Evolutionary conservation across 1,140 invertebrate genomes (phyloP).

Genomic region (Ceratina japonica): DNA sequence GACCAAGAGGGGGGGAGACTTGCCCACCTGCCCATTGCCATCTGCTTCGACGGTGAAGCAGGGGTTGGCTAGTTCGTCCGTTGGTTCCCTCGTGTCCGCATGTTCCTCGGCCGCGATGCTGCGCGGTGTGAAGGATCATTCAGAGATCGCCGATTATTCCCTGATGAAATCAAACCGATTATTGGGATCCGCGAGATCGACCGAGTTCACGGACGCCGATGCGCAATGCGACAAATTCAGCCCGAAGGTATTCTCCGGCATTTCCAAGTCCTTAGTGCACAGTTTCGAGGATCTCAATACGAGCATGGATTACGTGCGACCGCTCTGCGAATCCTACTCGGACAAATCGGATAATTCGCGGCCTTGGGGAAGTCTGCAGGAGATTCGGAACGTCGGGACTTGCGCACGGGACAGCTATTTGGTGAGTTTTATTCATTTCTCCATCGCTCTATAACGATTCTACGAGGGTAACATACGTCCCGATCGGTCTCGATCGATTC

Average conservation of each 20-base stretch:
- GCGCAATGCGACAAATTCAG: slow-evolving; percentile 76
- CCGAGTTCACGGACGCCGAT: slow-evolving; percentile 61
- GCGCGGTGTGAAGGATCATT: slow-evolving; percentile 56
- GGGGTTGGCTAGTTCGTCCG: slow-evolving; percentile 64
- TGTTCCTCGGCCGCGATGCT: slow-evolving; percentile 61
- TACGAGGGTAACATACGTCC: no score
- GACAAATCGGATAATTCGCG: slow-evolving; percentile 68
- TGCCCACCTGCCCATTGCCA: slow-evolving; percentile 70
- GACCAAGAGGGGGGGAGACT: slow-evolving; percentile 58
- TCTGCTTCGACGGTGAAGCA: slow-evolving; percentile 63
- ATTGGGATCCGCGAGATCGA: slow-evolving; percentile 61
- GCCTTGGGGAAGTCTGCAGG: slow-evolving; percentile 82
- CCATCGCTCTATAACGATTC: background rate
- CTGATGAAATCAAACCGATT: slow-evolving; percentile 26
- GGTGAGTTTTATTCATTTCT: slow-evolving; percentile 61
- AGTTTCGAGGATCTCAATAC: slow-evolving; percentile 82
- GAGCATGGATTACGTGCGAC: slow-evolving; percentile 67
- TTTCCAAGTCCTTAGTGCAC: slow-evolving; percentile 76
- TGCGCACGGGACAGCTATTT: slow-evolving; percentile 59
- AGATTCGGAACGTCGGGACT: slow-evolving; percentile 77
- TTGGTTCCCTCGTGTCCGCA: slow-evolving; percentile 65
- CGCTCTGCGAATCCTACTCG: slow-evolving; percentile 70
- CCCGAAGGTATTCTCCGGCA: slow-evolving; percentile 81
- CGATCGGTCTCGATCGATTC: no score
- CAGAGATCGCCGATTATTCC: slow-evolving; percentile 44